phyloP scores from a whole-genome alignment of 2,113 vertebrate species.

The Barbus barbus region DNA sequence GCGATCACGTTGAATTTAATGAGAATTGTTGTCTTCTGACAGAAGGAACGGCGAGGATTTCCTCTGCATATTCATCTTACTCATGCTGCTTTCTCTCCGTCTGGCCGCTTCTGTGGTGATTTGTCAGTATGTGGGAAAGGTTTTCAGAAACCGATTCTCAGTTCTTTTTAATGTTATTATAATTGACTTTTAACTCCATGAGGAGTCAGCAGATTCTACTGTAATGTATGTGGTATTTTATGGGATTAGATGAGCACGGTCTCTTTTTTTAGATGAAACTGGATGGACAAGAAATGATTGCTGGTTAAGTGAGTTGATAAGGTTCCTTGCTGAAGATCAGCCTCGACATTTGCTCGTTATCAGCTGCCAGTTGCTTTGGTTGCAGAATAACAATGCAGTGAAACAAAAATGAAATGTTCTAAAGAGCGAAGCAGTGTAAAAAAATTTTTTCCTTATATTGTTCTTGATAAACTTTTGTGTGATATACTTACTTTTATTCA shows the following conservation, averaged over 20 bases:
- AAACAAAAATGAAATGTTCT: too few species aligned
- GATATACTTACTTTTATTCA: too few species aligned
- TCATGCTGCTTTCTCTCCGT: background rate
- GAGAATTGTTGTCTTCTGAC: slow-evolving; percentile 24
- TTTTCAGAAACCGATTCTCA: background rate
- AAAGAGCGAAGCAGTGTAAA: too few species aligned
- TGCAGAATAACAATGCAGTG: background rate
- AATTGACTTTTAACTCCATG: background rate
- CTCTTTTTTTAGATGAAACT: background rate
- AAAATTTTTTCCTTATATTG: too few species aligned
- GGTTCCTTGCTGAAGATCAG: background rate
- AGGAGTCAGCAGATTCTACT: background rate
- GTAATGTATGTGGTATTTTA: background rate
- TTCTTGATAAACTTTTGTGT: too few species aligned
- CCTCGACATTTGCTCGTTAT: background rate
- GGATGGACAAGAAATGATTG: background rate
- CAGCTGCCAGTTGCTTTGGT: background rate
- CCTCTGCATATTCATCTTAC: slow-evolving; percentile 7
- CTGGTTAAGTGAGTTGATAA: background rate
- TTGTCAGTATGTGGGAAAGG: background rate
- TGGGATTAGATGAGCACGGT: background rate
- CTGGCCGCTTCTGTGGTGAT: background rate
- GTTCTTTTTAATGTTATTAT: background rate
- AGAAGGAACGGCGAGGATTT: background rate
- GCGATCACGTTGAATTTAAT: slow-evolving; percentile 6